These are phyloP conservation scores for Metellina segmentata DNA, from an alignment of 2,888 invertebrate genomes.

Conservation along the genomic window DNA sequence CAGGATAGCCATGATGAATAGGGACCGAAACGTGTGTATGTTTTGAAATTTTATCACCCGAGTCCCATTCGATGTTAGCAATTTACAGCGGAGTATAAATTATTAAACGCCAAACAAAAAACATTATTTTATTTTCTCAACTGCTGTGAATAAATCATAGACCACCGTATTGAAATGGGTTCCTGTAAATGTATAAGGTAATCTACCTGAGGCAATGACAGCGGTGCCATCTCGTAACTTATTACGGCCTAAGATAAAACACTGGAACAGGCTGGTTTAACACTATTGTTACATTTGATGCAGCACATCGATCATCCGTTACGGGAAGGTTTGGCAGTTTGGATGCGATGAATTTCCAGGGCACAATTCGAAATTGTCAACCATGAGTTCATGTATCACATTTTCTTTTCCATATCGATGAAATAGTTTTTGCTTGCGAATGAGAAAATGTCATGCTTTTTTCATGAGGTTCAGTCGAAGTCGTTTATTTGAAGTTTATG, in stretches of 20 bases:
- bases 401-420: no score
- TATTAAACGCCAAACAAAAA: slow-evolving; percentile 20
- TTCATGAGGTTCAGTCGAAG: no score
- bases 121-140: slow-evolving; percentile 1
- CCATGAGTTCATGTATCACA: slow-evolving; percentile 39
- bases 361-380: slow-evolving; percentile 62
- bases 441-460: no score
- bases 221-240: slow-evolving; percentile 14
- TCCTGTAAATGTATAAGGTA: slow-evolving; percentile 1
- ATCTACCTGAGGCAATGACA: neutral
- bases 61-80: slow-evolving; percentile 47
- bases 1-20: slow-evolving; percentile 21
- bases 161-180: neutral
- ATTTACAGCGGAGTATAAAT: neutral
- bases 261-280: slow-evolving; percentile 27
- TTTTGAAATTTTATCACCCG: slow-evolving; percentile 1
- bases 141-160: slow-evolving; percentile 2
- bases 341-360: slow-evolving; percentile 61
- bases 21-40: slow-evolving; percentile 9
- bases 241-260: slow-evolving; percentile 54
- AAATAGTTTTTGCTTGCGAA: no score
- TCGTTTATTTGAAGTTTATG: no score
- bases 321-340: slow-evolving; percentile 62
- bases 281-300: slow-evolving; percentile 65
- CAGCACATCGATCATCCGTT: slow-evolving; percentile 60